Conservation (phyloP, 1,140 invertebrate species). For the Acromyrmex echinatior region DNA sequence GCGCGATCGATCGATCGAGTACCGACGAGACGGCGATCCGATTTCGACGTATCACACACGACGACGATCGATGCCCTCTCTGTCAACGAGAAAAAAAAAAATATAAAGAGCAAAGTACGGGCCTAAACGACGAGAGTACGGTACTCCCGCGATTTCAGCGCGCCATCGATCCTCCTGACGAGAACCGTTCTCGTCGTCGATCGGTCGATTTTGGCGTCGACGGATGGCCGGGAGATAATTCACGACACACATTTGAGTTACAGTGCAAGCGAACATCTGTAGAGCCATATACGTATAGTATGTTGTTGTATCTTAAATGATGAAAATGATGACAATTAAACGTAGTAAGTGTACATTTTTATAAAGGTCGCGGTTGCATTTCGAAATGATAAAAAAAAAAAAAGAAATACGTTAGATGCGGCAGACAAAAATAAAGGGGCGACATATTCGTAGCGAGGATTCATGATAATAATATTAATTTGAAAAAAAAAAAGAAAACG, state of each 20-base stretch:
- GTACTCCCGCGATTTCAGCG: slow-evolving; percentile 51
- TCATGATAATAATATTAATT: slow-evolving; percentile 76
- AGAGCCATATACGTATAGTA: slow-evolving; percentile 87
- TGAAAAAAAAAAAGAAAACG: slow-evolving; percentile 65
- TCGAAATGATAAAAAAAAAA: slow-evolving; percentile 69
- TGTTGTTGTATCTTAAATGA: slow-evolving; percentile 86
- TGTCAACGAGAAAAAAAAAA: slow-evolving; percentile 26
- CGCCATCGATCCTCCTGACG: slow-evolving; percentile 51
- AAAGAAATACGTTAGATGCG: slow-evolving; percentile 61
- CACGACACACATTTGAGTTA: slow-evolving; percentile 86
- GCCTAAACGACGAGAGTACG: slow-evolving; percentile 65
- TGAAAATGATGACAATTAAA: slow-evolving; percentile 78
- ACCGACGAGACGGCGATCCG: slow-evolving; percentile 41
- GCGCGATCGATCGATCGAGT: slow-evolving; percentile 60
- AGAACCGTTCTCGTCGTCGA: slow-evolving; percentile 28
- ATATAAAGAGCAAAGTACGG: slow-evolving; percentile 55
- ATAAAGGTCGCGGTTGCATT: slow-evolving; percentile 80
- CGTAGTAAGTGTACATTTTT: slow-evolving; percentile 83
- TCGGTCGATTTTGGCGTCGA: slow-evolving; percentile 60
- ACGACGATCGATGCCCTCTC: slow-evolving; percentile 71
- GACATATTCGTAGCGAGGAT: slow-evolving; percentile 74
- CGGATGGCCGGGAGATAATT: slow-evolving; percentile 70
- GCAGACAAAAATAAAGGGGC: slow-evolving; percentile 65
- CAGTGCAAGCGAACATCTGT: slow-evolving; percentile 87
- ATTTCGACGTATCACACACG: background rate